Evolutionary conservation across 2,888 invertebrate genomes (phyloP).

Genomic region (Rhyacophila evoluta): DNA sequence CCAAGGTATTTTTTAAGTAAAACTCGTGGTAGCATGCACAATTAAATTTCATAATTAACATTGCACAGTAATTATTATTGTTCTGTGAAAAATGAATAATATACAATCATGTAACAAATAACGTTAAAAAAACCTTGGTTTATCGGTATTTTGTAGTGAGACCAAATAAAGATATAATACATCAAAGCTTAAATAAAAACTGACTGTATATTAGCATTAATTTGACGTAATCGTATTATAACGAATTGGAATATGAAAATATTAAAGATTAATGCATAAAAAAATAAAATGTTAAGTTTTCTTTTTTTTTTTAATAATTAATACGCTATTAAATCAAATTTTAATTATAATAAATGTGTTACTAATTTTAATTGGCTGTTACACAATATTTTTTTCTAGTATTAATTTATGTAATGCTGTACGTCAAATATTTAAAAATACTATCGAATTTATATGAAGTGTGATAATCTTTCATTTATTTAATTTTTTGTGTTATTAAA

Average conservation of each 20-base stretch:
- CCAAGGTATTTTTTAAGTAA: background rate
- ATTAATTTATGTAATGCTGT: too few relatives aligned
- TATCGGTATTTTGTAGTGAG: background rate
- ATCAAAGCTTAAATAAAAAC: background rate
- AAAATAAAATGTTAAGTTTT: background rate
- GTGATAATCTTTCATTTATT: background rate
- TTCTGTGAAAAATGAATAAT: background rate
- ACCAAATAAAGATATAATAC: background rate
- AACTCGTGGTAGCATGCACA: background rate
- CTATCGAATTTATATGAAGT: background rate
- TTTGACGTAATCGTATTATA: background rate
- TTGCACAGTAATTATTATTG: background rate
- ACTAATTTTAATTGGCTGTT: background rate
- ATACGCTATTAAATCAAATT: background rate
- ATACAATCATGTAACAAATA: background rate
- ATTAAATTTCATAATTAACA: background rate
- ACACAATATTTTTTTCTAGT: background rate
- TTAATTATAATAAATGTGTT: background rate
- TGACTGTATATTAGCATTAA: background rate
- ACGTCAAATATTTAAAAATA: too few relatives aligned
- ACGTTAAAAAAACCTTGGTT: background rate
- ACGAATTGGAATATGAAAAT: too few relatives aligned
- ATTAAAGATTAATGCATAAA: background rate
- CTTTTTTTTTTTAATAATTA: background rate
- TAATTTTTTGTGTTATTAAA: background rate